These are phyloP conservation scores for Rhynchopsitta pachyrhyncha DNA, from an alignment of 2,113 vertebrate species.

Conservation along the genomic window DNA sequence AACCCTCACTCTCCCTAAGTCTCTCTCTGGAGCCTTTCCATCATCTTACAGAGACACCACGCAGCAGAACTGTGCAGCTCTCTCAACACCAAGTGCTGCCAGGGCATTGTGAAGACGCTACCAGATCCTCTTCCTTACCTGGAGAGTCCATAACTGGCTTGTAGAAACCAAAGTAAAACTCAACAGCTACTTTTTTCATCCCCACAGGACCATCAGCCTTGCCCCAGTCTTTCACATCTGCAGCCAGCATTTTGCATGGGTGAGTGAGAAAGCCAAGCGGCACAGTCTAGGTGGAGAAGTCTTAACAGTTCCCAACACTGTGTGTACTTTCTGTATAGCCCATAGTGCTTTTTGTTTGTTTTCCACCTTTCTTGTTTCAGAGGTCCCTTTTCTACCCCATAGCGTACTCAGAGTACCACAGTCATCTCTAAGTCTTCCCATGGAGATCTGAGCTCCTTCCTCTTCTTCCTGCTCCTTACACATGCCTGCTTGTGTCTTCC, in stretches of 20 bases:
- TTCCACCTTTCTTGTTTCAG: neutral
- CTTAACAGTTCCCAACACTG: neutral
- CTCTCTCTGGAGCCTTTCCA: neutral
- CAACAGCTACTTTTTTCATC: neutral
- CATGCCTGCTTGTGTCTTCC: neutral
- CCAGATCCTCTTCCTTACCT: neutral
- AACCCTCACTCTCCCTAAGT: rapidly evolving
- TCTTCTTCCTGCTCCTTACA: neutral
- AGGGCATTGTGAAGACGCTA: neutral
- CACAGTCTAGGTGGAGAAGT: rapidly evolving
- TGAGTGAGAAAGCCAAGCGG: neutral
- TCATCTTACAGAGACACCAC: neutral
- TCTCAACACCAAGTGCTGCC: neutral
- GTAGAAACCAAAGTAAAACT: neutral
- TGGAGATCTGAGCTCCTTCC: neutral
- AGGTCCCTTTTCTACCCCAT: neutral
- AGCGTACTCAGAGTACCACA: neutral
- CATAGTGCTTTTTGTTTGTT: neutral
- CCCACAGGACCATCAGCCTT: neutral
- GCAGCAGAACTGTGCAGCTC: neutral
- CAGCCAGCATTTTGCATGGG: neutral
- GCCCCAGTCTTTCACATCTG: neutral
- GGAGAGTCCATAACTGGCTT: neutral
- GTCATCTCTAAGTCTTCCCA: neutral
- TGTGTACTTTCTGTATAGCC: neutral